Base-by-base conservation (phyloP, 2,888 invertebrate species). In the Harpalus rufipes region DNA sequence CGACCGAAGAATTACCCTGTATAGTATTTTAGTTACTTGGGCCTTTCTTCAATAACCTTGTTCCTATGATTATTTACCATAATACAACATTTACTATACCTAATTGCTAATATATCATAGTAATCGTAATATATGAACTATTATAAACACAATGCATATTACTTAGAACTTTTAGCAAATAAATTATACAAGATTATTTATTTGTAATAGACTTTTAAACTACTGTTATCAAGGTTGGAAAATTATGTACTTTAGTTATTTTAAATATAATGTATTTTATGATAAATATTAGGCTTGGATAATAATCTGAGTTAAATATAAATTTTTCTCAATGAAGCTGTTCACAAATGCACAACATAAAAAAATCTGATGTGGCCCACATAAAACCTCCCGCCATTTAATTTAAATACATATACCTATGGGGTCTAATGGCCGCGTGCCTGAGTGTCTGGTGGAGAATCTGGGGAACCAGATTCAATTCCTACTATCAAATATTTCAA, bases 61-160 rank as follows among this genome's bases (percentile, higher is more conserved):
- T 44, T 44, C 41, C 51, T 74, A 16, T 74, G 41, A 74, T 74
- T 14, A 44, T 44, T 74, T 44, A 44, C 51, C 8, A 44, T 74
- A 44, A 74, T 74, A 44, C 18, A 44, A 41, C 72, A 12, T 6
- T 74, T 44, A 74, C 18, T 74, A 12, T 74, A 18, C 72, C 14
- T 74, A 74, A 74, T 74, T 14, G 72, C 16, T 51, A 74, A 74
- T 74, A 74, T 74, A 74, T 74, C 72, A 74, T 44, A 44, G 41
- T 74, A 44, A 74, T 74, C 18, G 72, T 12, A 74, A 74, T 74
- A 44, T 74, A 74, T 74, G 41, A 7, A 44, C 16, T 7, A 68
- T 39, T 65, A 68, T 25, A 32, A 32, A 68, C 65, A 68, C 68
- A 68, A 68, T 68, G 7, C 68, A 68, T 25, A 68, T 68, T 32